Base-by-base conservation (phyloP, 2,888 invertebrate genomes). In the Ceramica pisi region DNA sequence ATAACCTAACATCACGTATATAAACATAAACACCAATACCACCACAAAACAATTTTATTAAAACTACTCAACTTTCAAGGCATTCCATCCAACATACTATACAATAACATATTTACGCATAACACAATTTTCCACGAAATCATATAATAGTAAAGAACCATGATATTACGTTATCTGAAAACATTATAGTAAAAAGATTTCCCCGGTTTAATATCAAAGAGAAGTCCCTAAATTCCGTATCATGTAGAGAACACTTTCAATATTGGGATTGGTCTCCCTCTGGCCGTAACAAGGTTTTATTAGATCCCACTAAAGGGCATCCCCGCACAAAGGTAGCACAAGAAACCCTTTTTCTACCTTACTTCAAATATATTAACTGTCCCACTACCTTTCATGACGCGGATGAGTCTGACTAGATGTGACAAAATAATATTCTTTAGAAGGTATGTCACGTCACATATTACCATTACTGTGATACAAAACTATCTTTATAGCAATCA, bases 251-350 rank as follows among this genome's bases (percentile, higher is more conserved):
- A 95, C 95, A 95, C 95, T 95, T 95, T 94, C 95, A 95, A 95
- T 96, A 96, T 95, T 94, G 94, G 93, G 94, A 94, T 93, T 95
- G 95, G 95, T 95, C 95, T 95, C 95, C 95, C 95, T 95, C 95
- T 96, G 95, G 93, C 95, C 94, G 95, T 96, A 96, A 96, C 95
- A 96, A 95, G 95, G 95, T 96, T 96, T 96, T 96, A 96, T 96
- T 95, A 95, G 95, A 95, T 95, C 94, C 94, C 95, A 95, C 95
- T 95, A 95, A 96, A 95, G 95, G 95, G 94, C 94, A 94, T 92
- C 92, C 91, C 95, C 95, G 91, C 95, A 95, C 95, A 96, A 96
- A 95, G 95, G 94, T 94, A 94, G 93, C 91, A 92, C 92, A 93
- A 92, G 95, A 92, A 94, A 95, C 95, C 95, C 95, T 95, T 95